These are phyloP conservation scores for Conus canariensis DNA, from an alignment of 2,888 invertebrate species.

Conservation along the genomic window DNA sequence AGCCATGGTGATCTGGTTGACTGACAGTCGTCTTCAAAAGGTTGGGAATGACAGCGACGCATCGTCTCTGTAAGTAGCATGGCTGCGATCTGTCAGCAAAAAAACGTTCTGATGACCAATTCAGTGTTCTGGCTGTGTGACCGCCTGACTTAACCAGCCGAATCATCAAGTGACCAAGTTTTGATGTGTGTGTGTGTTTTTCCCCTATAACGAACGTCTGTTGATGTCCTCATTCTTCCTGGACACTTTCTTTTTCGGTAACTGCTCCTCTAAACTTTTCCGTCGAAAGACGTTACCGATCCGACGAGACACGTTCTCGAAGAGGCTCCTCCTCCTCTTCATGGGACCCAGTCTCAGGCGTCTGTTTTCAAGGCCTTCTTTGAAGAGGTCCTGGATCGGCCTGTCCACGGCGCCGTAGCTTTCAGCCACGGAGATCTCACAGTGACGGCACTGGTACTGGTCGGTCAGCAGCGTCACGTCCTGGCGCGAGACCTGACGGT, in stretches of 20 bases:
- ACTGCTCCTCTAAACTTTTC: slow-evolving; percentile 50
- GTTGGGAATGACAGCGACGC: too few relatives aligned
- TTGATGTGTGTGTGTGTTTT: too few relatives aligned
- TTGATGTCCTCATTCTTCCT: slow-evolving; percentile 36
- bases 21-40: too few relatives aligned
- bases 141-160: too few relatives aligned
- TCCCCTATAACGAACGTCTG: slow-evolving; percentile 47
- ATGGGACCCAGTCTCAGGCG: slow-evolving; percentile 46
- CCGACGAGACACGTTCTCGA: slow-evolving; percentile 55
- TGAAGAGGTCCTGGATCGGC: slow-evolving; percentile 51
- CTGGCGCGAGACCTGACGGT: slow-evolving; percentile 83
- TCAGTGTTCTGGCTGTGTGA: too few relatives aligned
- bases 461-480: slow-evolving; percentile 53
- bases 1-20: too few relatives aligned
- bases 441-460: slow-evolving; percentile 52
- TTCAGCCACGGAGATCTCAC: slow-evolving; percentile 62
- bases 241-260: slow-evolving; percentile 39
- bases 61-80: too few relatives aligned
- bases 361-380: slow-evolving; percentile 46
- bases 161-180: too few relatives aligned
- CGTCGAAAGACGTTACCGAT: slow-evolving; percentile 56
- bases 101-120: too few relatives aligned
- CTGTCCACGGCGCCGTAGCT: slow-evolving; percentile 48
- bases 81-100: too few relatives aligned
- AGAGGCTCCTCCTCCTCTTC: slow-evolving; percentile 55